Conservation (phyloP, 2,888 invertebrate genomes). For the Eudemis profundana region DNA sequence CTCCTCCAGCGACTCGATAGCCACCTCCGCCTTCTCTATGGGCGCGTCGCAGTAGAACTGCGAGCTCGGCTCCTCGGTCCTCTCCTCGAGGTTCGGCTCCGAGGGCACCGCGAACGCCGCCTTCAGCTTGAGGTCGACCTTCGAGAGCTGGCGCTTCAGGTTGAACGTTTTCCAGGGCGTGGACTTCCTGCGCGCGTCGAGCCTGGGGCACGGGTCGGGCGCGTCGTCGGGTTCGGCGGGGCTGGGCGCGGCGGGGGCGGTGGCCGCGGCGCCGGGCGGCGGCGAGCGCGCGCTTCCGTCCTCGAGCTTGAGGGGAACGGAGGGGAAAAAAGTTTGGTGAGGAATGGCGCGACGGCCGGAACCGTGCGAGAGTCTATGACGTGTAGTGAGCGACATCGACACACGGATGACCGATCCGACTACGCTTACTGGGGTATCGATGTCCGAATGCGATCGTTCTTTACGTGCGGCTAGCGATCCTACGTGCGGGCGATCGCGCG, state of each 20-base stretch:
- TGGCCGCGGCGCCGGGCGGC: conserved; percentile 52
- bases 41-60: conserved; percentile 74
- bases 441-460: not conserved
- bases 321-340: conserved; percentile 71
- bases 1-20: conserved; percentile 55
- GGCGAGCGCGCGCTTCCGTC: conserved; percentile 55
- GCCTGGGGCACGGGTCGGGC: conserved; percentile 58
- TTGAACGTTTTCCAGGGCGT: conserved; percentile 91
- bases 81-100: conserved; percentile 72
- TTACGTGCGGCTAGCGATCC: not conserved
- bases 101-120: conserved; percentile 85
- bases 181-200: conserved; percentile 86
- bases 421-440: conserved; percentile 1
- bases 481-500: conserved; percentile 8
- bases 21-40: conserved; percentile 58
- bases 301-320: conserved; percentile 70
- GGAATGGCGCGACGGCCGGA: conserved; percentile 60
- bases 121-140: conserved; percentile 90
- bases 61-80: conserved; percentile 61
- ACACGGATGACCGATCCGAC: conserved; percentile 16
- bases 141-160: conserved; percentile 92
- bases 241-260: conserved; percentile 45
- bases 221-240: conserved; percentile 57
- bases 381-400: conserved; percentile 26
- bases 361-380: conserved; percentile 34